phyloP scores from a whole-genome alignment of 2,888 invertebrate genomes.

The Lasioglossum villosulum region DNA sequence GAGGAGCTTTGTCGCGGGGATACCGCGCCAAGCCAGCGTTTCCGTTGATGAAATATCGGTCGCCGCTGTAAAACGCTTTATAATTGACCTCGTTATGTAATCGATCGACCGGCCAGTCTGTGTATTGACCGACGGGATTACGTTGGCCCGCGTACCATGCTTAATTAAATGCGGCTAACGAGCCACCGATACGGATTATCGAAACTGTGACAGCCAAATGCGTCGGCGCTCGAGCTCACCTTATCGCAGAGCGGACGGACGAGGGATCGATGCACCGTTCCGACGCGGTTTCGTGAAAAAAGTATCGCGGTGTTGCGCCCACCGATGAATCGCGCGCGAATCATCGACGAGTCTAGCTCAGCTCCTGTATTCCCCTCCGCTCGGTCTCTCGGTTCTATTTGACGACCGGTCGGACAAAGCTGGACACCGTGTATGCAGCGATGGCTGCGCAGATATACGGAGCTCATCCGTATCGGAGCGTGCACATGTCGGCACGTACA shows the following conservation, averaged over 20 bases:
- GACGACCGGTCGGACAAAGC: slow-evolving; percentile 33
- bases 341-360: not conserved
- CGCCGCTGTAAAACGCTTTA: slow-evolving; percentile 30
- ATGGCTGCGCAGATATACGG: slow-evolving; percentile 46
- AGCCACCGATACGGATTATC: not conserved
- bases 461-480: slow-evolving; percentile 41
- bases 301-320: not conserved
- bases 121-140: slow-evolving; percentile 19
- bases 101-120: slow-evolving; percentile 35
- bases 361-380: not conserved
- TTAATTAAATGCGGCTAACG: slow-evolving; percentile 19
- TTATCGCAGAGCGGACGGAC: not conserved
- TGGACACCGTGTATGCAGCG: slow-evolving; percentile 52
- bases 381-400: not conserved
- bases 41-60: slow-evolving; percentile 31
- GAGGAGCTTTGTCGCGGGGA: not conserved
- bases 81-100: slow-evolving; percentile 55
- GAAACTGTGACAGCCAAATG: not conserved
- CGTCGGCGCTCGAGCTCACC: not conserved
- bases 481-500: slow-evolving; percentile 39
- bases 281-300: not conserved
- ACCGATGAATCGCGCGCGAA: not conserved
- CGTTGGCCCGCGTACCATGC: slow-evolving; percentile 8
- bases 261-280: not conserved
- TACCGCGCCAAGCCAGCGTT: slow-evolving; percentile 9